These are phyloP conservation scores for Pogonocherus hispidulus DNA, from an alignment of 2,888 invertebrate genomes.

Conservation along the genomic window DNA sequence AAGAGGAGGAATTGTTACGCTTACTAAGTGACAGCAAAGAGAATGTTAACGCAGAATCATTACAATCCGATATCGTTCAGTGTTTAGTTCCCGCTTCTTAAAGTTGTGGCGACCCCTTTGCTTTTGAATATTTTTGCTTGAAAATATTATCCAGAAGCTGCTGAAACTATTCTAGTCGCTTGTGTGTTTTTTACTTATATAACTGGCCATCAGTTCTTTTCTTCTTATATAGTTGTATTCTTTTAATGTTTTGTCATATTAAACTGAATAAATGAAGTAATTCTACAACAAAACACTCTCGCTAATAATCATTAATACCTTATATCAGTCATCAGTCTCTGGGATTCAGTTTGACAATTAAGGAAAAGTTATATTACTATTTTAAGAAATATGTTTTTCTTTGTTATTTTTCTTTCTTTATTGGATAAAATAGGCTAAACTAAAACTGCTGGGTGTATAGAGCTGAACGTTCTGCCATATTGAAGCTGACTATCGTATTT, in stretches of 20 bases:
- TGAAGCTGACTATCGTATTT: too few relatives aligned
- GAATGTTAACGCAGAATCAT: conserved; percentile 71
- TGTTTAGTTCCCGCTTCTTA: conserved; percentile 60
- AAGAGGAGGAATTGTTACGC: conserved; percentile 83
- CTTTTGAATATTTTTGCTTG: conserved; percentile 37
- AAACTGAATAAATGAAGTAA: not conserved
- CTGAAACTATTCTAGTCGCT: conserved; percentile 35
- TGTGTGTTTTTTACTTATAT: conserved; percentile 32
- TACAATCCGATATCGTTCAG: conserved; percentile 67
- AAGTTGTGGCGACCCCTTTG: conserved; percentile 2
- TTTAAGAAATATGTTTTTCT: too few relatives aligned
- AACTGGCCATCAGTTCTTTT: conserved; percentile 13
- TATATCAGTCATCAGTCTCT: too few relatives aligned
- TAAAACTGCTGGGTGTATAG: too few relatives aligned
- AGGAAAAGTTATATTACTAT: too few relatives aligned
- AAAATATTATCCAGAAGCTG: conserved; percentile 28
- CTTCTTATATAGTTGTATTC: conserved; percentile 28
- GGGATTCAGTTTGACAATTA: too few relatives aligned
- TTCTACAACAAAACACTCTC: not conserved
- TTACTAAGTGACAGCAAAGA: conserved; percentile 80
- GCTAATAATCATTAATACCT: too few relatives aligned
- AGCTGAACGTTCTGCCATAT: too few relatives aligned
- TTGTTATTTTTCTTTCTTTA: too few relatives aligned
- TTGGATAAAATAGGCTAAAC: too few relatives aligned
- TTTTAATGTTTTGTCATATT: not conserved